Conservation (phyloP, 2,888 invertebrate species). For the Lasiommata megera region DNA sequence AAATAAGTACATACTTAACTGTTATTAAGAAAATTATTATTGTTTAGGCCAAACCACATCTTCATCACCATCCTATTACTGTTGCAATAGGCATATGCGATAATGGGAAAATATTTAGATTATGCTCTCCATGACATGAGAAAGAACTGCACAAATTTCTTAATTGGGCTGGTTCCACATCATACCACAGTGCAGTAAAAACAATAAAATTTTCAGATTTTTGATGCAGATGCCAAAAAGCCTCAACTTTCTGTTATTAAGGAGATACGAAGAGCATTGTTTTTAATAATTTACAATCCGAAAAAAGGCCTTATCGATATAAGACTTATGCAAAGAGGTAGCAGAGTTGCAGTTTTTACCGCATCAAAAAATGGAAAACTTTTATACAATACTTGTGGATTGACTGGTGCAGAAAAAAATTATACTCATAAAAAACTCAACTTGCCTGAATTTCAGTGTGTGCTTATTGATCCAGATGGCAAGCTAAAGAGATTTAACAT, state of each 20-base stretch:
- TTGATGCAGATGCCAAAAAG: conserved; percentile 67
- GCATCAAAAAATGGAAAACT: conserved; percentile 92
- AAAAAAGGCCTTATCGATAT: conserved; percentile 96
- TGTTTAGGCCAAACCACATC: no score
- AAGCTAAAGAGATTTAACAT: conserved; percentile 90
- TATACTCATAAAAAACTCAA: conserved; percentile 80
- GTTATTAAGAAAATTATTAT: no score
- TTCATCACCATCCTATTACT: no score
- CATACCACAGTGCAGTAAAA: no score
- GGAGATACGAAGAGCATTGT: conserved; percentile 85
- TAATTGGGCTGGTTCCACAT: no score
- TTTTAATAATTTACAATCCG: conserved; percentile 96
- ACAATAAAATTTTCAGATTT: conserved; percentile 48
- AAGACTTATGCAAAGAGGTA: conserved; percentile 94
- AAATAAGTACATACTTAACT: no score
- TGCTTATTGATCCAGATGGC: conserved; percentile 92
- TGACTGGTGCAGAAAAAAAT: conserved; percentile 86
- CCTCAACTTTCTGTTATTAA: conserved; percentile 65
- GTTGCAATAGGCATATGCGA: no score
- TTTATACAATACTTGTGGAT: conserved; percentile 89
- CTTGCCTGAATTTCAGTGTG: conserved; percentile 85
- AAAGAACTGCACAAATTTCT: no score
- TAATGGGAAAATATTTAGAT: no score
- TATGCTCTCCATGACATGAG: no score
- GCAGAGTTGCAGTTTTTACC: conserved; percentile 94